Base-by-base conservation (phyloP, 2,888 invertebrate species). In the Rhogogaster chlorosoma region DNA sequence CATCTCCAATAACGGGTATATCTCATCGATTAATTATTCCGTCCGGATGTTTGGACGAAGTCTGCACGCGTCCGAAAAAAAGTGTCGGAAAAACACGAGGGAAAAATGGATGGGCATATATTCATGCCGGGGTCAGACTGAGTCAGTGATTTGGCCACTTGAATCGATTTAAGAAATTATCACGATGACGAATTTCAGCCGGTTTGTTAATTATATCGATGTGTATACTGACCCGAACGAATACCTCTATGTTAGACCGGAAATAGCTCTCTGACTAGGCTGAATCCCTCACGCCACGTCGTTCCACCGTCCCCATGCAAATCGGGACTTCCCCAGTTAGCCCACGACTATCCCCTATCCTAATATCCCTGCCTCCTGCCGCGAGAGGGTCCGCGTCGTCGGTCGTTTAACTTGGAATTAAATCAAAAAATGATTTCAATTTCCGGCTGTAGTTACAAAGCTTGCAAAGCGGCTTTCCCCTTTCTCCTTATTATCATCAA, bases 101-200 rank as follows among this genome's bases (percentile, higher is more conserved):
- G 49, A 77, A 5, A 26, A 4, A 49, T 10, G 12, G 22, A 71
- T 6, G 38, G n/a, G 22, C 7, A 18, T 22, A 38, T 32, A 22
- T 32, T 42, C 18, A 15, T 18, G 32, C 15, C 5, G 70, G 67
- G 67, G 49, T 42, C 18, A 29, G 49, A 45, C 29, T 29, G 77
- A 53, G 12, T 57, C 53, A 29, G 22, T 80, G 61, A 80, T 86
- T 88, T 86, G 87, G 84, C 87, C 89, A 89, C 87, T 89, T 88
- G 87, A 87, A 87, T 87, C 88, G 89, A 88, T 88, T 88, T 87
- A 87, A 86, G 75, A 87, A 87, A 86, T 87, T 84, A 86, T 84
- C 75, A 85, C 86, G 85, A 85, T 84, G 80, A 80, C 26, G 85
- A 64, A 82, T 45, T 77, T 61, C 36, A 26, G 32, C 77, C 9